Evolutionary conservation across 2,888 invertebrate genomes (phyloP), one percentile per base, ranked within the genome.

Genomic region (Cabera pusaria): DNA sequence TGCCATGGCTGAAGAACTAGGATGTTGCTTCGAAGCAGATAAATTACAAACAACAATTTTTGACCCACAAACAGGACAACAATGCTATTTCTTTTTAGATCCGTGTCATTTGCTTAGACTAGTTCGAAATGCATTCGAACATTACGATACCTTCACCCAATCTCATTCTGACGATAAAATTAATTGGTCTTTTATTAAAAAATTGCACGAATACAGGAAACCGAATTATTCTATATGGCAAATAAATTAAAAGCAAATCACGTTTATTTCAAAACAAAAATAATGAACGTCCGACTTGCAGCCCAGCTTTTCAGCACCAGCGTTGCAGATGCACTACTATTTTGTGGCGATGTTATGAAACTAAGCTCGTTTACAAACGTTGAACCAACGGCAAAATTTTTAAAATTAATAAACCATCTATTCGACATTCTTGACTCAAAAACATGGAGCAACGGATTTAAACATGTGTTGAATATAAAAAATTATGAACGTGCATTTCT

Each of bases 61-160:
- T 18, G 44, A 52, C 18, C 36, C 50, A 0, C 11, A 17, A 4
- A 26, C 44, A 4, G 50, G 48, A 1, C 41, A 49, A 28, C 29
- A 39, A 20, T 8, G 2, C 3, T 4, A 14, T 36, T 43, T 46
- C 11, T 49, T 50, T 37, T 22, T 45, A 16, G 49, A 55, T 26
- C 46, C 49, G 1, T 26, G 41, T 8, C 51, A 55, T 23, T 46
- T 54, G 42, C 5, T 54, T 10, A 54, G 51, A 34, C 37, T 48
- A 2, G 16, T 47, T 4, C 21, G 49, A 19, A 52, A 52, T 33
- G 7, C 25, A 8, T 48, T 44, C n/a, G 33, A 34, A 17, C n/a
- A 31, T 29, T 47, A 43, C 7, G 14, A 26, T 14, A 40, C 2
- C 20, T 24, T 40, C 12, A 5, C 8, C 1, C 24, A 36, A 6